phyloP scores from a whole-genome alignment of 2,113 vertebrate genomes.

The Limanda limanda region DNA sequence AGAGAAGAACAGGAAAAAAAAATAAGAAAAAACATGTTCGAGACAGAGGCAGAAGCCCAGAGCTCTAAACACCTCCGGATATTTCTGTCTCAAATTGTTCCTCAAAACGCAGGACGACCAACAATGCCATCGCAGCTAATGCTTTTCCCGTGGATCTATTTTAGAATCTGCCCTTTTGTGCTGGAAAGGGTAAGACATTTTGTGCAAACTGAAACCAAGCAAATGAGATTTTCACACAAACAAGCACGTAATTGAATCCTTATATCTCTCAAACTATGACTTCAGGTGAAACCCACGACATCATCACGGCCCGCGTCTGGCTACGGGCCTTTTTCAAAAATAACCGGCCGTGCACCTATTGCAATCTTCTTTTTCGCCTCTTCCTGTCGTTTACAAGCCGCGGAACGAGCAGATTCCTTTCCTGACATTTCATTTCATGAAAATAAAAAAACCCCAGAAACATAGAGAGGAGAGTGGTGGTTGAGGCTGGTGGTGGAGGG shows the following conservation, averaged over 20 bases:
- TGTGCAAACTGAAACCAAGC: conserved; percentile 45
- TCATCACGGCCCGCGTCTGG: conserved; percentile 16
- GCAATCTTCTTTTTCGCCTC: conserved; percentile 20
- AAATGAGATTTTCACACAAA: conserved; percentile 61
- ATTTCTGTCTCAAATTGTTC: conserved; percentile 61
- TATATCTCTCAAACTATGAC: conserved; percentile 26
- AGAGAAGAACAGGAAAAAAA: conserved; percentile 32
- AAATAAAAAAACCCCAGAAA: conserved; percentile 62
- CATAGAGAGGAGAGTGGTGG: conserved; percentile 26
- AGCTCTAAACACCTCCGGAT: conserved; percentile 65
- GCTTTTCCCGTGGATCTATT: conserved; percentile 52
- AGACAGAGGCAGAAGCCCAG: conserved; percentile 25
- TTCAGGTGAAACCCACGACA: conserved; percentile 38
- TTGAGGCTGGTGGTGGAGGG: neutral
- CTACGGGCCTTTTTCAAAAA: conserved; percentile 21
- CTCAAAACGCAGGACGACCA: conserved; percentile 48
- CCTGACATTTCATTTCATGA: conserved; percentile 59
- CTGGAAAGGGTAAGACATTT: conserved; percentile 45
- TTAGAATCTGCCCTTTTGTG: conserved; percentile 52
- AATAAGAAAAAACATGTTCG: neutral
- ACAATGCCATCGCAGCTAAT: conserved; percentile 44
- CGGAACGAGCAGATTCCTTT: conserved; percentile 55
- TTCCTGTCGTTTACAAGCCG: conserved; percentile 25
- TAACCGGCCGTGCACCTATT: conserved; percentile 37
- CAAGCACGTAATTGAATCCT: conserved; percentile 52